Evolutionary conservation across 1,140 invertebrate species (phyloP).

Genomic region (Drosophila virilis): DNA sequence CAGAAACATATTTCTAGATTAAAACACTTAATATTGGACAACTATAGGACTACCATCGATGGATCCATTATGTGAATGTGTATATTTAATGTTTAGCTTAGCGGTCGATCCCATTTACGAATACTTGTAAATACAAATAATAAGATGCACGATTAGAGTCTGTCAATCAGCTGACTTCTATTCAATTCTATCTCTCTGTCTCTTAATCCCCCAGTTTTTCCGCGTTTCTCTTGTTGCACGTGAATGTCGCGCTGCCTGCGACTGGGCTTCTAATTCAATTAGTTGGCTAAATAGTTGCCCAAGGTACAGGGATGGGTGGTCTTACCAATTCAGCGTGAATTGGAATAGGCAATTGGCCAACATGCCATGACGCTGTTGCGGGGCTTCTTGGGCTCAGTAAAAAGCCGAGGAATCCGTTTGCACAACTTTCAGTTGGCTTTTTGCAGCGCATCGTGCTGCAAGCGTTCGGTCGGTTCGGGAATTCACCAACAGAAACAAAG

Average conservation of each 20-base stretch:
- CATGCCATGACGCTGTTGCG: slow-evolving; percentile 41
- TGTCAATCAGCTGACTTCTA: slow-evolving; percentile 77
- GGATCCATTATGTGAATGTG: slow-evolving; percentile 26
- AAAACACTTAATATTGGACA: slow-evolving; percentile 28
- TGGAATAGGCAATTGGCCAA: slow-evolving; percentile 36
- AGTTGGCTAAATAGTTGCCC: slow-evolving; percentile 65
- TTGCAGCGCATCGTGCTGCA: slow-evolving; percentile 74
- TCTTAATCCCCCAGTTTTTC: neutral
- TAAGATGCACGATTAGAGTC: slow-evolving; percentile 71
- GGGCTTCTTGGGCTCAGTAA: slow-evolving; percentile 64
- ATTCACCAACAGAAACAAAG: slow-evolving; percentile 16
- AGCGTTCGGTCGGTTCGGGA: slow-evolving; percentile 64
- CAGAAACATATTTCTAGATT: slow-evolving; percentile 29
- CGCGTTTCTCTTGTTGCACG: slow-evolving; percentile 46
- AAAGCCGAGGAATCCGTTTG: slow-evolving; percentile 61
- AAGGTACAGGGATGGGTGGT: slow-evolving; percentile 42
- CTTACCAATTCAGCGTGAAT: slow-evolving; percentile 21
- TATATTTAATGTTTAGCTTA: slow-evolving; percentile 57
- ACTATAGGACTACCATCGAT: slow-evolving; percentile 23
- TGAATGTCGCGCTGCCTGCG: slow-evolving; percentile 51
- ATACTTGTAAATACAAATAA: slow-evolving; percentile 76
- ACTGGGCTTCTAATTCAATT: slow-evolving; percentile 65
- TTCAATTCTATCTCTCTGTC: slow-evolving; percentile 26
- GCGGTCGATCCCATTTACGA: slow-evolving; percentile 54
- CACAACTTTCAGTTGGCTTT: slow-evolving; percentile 79